Evolutionary conservation across 2,797 vertebrate genomes (phyloP).

Genomic region (Sebastes matsubarae): DNA sequence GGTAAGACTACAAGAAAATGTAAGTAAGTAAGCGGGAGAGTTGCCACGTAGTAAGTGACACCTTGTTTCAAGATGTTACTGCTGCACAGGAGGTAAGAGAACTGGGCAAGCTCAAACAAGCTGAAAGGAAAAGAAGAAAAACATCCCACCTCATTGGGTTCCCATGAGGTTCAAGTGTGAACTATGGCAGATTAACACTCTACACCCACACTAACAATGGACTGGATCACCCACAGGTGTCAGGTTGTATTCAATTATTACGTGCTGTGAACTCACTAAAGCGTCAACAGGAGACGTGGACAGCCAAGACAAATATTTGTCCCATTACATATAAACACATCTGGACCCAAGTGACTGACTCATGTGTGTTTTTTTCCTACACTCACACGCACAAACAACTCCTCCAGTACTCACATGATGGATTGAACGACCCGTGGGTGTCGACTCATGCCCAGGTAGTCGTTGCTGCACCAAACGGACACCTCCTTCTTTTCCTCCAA

Average conservation of each 20-base stretch:
- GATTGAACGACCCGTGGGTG: conserved; percentile 88
- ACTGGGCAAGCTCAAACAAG: conserved; percentile 29
- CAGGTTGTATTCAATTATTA: conserved; percentile 8
- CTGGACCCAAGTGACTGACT: background rate
- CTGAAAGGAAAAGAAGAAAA: background rate
- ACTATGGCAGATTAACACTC: background rate
- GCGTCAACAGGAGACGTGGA: background rate
- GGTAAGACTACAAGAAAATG: background rate
- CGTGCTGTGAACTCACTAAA: background rate
- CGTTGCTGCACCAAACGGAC: conserved; percentile 96
- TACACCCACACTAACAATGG: conserved; percentile 26
- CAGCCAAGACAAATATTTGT: conserved; percentile 15
- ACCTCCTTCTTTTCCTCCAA: conserved; percentile 88
- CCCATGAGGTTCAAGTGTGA: conserved; percentile 16
- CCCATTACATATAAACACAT: background rate
- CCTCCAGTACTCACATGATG: conserved; percentile 84
- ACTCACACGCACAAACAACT: background rate
- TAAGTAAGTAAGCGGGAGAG: background rate
- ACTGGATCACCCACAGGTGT: background rate
- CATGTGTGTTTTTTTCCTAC: background rate
- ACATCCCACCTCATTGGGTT: background rate
- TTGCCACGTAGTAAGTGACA: background rate
- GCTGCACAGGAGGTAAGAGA: background rate
- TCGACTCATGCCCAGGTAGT: conserved; percentile 94
- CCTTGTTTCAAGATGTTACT: background rate